phyloP scores from a whole-genome alignment of 2,113 vertebrate genomes.

The Rhinolophus sinicus region DNA sequence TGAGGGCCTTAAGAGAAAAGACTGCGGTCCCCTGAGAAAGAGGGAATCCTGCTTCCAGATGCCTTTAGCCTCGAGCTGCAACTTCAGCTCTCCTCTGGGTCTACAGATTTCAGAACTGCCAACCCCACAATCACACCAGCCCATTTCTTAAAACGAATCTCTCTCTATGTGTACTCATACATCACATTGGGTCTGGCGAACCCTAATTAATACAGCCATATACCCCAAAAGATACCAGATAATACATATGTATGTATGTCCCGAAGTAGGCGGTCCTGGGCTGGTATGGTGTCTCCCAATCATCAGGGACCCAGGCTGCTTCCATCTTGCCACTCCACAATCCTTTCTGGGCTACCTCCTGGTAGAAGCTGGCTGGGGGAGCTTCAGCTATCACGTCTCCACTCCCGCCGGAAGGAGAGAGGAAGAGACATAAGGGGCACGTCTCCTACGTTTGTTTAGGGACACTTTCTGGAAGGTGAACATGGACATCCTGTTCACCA shows the following conservation, averaged over 20 bases:
- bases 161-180: background rate
- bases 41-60: background rate
- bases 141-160: background rate
- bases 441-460: background rate
- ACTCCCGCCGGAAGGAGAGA: background rate
- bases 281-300: background rate
- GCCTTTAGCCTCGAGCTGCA: background rate
- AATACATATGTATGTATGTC: background rate
- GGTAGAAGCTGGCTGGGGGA: background rate
- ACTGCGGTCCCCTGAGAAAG: background rate
- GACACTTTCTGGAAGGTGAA: background rate
- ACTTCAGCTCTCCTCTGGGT: too few relatives aligned
- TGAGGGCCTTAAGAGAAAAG: background rate
- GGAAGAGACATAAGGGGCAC: background rate
- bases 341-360: background rate
- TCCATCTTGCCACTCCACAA: background rate
- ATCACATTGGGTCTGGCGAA: background rate
- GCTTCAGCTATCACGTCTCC: background rate
- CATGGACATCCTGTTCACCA: background rate
- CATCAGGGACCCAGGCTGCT: background rate
- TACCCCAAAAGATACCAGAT: background rate
- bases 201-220: background rate
- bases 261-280: background rate
- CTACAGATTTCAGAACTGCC: background rate
- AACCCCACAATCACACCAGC: background rate